Evolutionary conservation across 1,140 invertebrate genomes (phyloP), one percentile per base, ranked within the genome.

Genomic region (Eupeodes corollae): DNA sequence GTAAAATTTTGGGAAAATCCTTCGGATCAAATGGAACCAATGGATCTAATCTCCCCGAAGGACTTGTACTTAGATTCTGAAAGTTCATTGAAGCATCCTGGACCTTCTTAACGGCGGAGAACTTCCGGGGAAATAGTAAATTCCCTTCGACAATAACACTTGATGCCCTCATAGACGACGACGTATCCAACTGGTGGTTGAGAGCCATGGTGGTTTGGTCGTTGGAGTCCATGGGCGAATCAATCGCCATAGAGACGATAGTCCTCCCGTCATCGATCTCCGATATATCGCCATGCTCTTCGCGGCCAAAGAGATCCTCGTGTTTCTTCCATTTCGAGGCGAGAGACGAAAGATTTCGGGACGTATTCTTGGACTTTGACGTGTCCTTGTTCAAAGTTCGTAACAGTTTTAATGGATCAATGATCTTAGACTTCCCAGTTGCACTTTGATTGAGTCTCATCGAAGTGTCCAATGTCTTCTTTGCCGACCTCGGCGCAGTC

Each of bases 51-150:
- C 63, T 54, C 3, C 63, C 63, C 8, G 63, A 67, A 1, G 63
- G 63, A 38, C 60, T 63, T 14, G 63, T 67, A 35, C 59, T 67
- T 0, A 66, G 51, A 50, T 66, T 67, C 1, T 57, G 49, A 8
- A 60, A 55, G 47, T 63, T 63, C 1, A 59, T 37, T 2, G 61
- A 66, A 13, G 53, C 55, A 15, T 60, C 55, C 12, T 66, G 21
- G 0, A 66, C 56, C 40, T 66, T 66, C 38, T 60, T 51, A 14
- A 65, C 37, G 0, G 63, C 60, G 8, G 52, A 46, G 11, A 50
- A 56, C 33, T 57, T 58, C 19, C 54, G 21, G 8, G 21, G 21
- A 26, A 26, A 26, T 26, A 26, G 8, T 5, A 26, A 5, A 26
- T 26, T 26, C 21, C 21, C 21, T 5, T 26, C 21, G 8, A 8